Base-by-base conservation (phyloP, 2,113 vertebrate genomes). In the Dolichallabes microphthalmus region DNA sequence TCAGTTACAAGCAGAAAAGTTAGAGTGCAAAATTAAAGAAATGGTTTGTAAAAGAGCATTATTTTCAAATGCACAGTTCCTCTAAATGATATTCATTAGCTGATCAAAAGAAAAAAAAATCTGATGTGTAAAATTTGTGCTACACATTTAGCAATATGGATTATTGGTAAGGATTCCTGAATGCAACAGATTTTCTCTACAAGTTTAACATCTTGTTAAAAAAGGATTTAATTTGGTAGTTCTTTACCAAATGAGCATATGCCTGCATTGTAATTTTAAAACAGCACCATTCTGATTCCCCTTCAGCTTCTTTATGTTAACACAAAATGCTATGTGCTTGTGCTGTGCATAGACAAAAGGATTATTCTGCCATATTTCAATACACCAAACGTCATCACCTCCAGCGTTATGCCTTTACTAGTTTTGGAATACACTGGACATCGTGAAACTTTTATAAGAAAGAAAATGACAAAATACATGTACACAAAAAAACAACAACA, bases 21-120 rank as follows among this genome's bases (percentile, higher is more conserved):
- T 35, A 25, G 69, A 78, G 80, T 82, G 85, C 66, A 83, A 86
- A 69, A 60, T 80, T 66, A 39, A 8, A 78, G 45, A 77, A 35
- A 71, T 15, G 4, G 32, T 50, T 53, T 4, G 10, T 53, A 35
- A 13, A 12, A 53, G 77, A 69, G 55, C 11, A 20, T 66, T 14
- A 25, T 53, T 32, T 45, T 25, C 66, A 85, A 61, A 45, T 19
- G 69, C 35, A 12, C 13, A 52, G 74, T 20, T 63, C 3, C 45
- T 69, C n/a, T 25, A 27, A 69, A 1, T 20, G 9, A 35, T 25
- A 57, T 57, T 82, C 12, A 71, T 71, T 82, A 73, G 11, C 50
- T 22, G 14, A 30, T 35, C 76, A 58, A 6, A 27, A 53, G n/a
- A 50, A 60, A 58, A 50, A 58, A 58, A 35, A 9, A 35, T 78